Evolutionary conservation across 2,797 vertebrate species (phyloP).

Genomic region (Galaxias olidus): DNA sequence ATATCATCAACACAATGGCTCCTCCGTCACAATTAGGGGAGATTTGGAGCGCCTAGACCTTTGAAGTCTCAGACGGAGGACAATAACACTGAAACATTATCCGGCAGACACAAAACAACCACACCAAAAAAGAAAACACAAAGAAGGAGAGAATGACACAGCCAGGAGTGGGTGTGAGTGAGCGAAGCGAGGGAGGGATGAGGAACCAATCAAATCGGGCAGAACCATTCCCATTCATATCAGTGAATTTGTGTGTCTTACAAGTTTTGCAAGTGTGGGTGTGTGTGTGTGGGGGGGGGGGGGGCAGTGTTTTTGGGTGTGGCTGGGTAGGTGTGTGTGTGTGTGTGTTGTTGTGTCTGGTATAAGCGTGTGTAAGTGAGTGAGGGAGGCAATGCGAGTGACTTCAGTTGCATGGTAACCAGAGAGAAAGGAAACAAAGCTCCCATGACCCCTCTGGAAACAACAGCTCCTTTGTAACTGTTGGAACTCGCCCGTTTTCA

Average conservation of each 20-base stretch:
- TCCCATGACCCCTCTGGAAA: constrained; percentile 37
- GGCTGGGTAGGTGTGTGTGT: constrained; percentile 12
- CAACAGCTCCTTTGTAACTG: constrained; percentile 53
- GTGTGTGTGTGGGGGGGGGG: constrained; percentile 17
- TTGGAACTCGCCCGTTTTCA: constrained; percentile 19
- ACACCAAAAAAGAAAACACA: constrained; percentile 20
- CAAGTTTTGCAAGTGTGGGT: constrained; percentile 7
- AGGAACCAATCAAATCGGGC: background rate
- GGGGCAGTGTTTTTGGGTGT: constrained; percentile 31
- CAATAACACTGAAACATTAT: constrained; percentile 60
- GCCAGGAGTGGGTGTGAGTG: constrained; percentile 27
- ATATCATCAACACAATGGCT: constrained; percentile 70
- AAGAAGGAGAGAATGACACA: no score
- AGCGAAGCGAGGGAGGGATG: background rate
- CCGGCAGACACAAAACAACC: constrained; percentile 3
- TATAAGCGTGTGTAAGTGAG: constrained; percentile 11
- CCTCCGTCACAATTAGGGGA: constrained; percentile 66
- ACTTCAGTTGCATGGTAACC: background rate
- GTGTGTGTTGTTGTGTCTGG: constrained; percentile 33
- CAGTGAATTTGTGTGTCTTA: no score
- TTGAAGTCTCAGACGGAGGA: constrained; percentile 68
- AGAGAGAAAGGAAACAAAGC: background rate
- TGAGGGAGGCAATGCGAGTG: background rate
- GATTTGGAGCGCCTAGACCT: constrained; percentile 61
- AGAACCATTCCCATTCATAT: no score